Evolutionary conservation across 1,140 invertebrate genomes (phyloP), one percentile per base, ranked within the genome.

Genomic region (Meteorus sp.): DNA sequence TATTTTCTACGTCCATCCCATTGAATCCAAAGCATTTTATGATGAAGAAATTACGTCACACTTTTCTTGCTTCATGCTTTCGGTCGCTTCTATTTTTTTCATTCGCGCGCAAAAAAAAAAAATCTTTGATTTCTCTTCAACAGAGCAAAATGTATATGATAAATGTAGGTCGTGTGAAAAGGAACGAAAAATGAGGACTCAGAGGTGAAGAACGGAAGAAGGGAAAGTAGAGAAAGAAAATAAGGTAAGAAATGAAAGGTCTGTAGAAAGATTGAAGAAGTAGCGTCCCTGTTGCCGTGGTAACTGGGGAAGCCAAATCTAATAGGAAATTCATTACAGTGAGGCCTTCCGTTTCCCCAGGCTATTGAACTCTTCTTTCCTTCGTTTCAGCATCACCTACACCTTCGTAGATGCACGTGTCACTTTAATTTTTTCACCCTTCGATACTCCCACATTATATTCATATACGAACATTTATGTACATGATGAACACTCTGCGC

Each of bases 241-340:
- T 25, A n/a, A 44, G 47, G 9, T 20, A 59, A 37, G 33, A 15
- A 51, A 23, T n/a, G 29, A 35, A 25, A 51, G 43, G 61, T 63
- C 41, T 55, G 44, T 44, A 59, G 66, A 64, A 57, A 65, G 63
- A 71, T 69, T 62, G 70, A n/a, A n/a, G 68, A 71, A 75, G 68
- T 71, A 67, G 58, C 55, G 61, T 41, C 48, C 43, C n/a, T n/a
- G n/a, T n/a, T n/a, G n/a, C n/a, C n/a, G n/a, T n/a, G 15, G 15
- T 15, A 6, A 44, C 41, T 6, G 11, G 19, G 41, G 9, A n/a
- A 44, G 9, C 22, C 41, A 44, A 57, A 19, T 31, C 17, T 22
- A 22, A 37, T 45, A 22, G 13, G n/a, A 45, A 25, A 19, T 13
- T 45, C 43, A 45, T n/a, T 19, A 19, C 19, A 3, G 23, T 17